Percentiles rank a stretch among this genome's conserved stretches.
These are phyloP conservation scores for Leptinotarsa haldemani DNA, from an alignment of 2,888 invertebrate species.

Conservation along the genomic window DNA sequence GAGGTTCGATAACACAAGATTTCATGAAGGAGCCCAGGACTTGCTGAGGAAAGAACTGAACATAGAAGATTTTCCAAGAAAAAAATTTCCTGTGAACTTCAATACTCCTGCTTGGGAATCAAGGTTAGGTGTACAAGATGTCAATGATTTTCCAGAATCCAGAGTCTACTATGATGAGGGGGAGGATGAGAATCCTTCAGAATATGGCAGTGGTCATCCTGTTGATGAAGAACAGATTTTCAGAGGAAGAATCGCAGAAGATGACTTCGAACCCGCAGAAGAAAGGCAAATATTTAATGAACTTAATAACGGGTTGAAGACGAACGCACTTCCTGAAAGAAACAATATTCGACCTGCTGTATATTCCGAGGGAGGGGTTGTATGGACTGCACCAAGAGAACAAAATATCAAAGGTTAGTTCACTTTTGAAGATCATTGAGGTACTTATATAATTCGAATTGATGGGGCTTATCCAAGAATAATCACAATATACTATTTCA, in stretches of 20 bases:
- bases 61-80: conserved; percentile 43
- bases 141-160: conserved; percentile 66
- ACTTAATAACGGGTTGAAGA: conserved; percentile 9
- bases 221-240: conserved; percentile 34
- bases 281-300: conserved; percentile 39
- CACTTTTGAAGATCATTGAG: neutral
- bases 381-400: conserved; percentile 44
- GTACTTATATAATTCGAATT: neutral
- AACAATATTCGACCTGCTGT: conserved; percentile 60
- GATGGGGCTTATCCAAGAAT: too few species aligned
- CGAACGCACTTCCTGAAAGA: neutral
- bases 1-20: conserved; percentile 46
- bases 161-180: conserved; percentile 72
- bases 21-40: conserved; percentile 33
- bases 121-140: conserved; percentile 51
- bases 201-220: conserved; percentile 59
- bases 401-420: conserved; percentile 31
- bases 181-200: conserved; percentile 51
- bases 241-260: conserved; percentile 28
- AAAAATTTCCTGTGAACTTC: conserved; percentile 63
- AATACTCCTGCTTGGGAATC: conserved; percentile 67
- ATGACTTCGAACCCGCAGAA: neutral
- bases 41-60: conserved; percentile 34
- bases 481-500: too few species aligned
- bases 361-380: conserved; percentile 74